These are phyloP conservation scores for Oxycera nigricornis DNA, from an alignment of 2,888 invertebrate genomes.

Conservation along the genomic window DNA sequence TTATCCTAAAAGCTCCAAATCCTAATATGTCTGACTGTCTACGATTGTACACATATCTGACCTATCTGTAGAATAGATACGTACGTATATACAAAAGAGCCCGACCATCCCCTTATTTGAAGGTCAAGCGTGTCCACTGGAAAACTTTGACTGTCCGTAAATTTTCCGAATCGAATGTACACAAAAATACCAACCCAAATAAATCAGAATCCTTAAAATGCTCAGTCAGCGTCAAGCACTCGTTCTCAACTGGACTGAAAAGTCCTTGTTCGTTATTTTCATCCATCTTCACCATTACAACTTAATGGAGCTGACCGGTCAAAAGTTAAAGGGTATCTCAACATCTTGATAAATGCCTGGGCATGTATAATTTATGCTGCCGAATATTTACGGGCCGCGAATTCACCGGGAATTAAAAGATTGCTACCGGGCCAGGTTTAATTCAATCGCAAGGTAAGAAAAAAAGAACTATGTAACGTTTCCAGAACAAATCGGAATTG, in stretches of 20 bases:
- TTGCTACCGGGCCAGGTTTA: not conserved
- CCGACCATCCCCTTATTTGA: constrained; percentile 5
- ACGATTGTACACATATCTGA: too few relatives aligned
- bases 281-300: not conserved
- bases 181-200: not conserved
- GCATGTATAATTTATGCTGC: constrained; percentile 21
- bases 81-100: too few relatives aligned
- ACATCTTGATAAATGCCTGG: constrained; percentile 3
- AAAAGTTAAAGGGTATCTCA: constrained; percentile 2
- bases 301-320: not conserved
- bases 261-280: not conserved
- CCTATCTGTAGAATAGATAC: too few relatives aligned
- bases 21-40: too few relatives aligned
- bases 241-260: constrained; percentile 9
- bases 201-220: constrained; percentile 22
- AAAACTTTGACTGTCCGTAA: constrained; percentile 18
- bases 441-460: too few relatives aligned
- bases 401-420: not conserved
- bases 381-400: constrained; percentile 8
- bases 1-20: not conserved
- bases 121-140: constrained; percentile 24
- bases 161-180: constrained; percentile 7
- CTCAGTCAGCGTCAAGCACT: constrained; percentile 9
- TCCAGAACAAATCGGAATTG: too few relatives aligned
- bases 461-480: too few relatives aligned